Base-by-base conservation (phyloP, 2,888 invertebrate genomes). In the Galerucella pusilla region DNA sequence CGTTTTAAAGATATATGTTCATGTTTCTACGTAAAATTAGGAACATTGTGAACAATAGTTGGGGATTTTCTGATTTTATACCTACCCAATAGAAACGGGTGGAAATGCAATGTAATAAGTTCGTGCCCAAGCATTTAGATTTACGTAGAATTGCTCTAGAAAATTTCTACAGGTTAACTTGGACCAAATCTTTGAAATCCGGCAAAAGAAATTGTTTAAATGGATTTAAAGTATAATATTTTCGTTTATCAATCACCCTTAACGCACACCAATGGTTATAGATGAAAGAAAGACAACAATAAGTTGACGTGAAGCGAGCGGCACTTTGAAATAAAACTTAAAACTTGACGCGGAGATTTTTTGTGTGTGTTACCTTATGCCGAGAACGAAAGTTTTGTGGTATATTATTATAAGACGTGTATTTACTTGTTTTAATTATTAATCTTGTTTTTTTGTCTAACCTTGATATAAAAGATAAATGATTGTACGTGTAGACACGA, bases 281-380 rank as follows among this genome's bases (percentile, higher is more conserved):
- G 57, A 16, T n/a, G 64, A 45, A 46, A 42, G 16, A 45, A 28
- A 10, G 54, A 59, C 16, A 28, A 16, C 49, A 52, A 76, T 74
- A 78, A 77, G 77, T 78, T 78, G 78, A 77, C 74, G 69, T 70
- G 74, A 78, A 81, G 75, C 67, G 70, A 72, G 79, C 79, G 80
- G 72, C 78, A 54, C 52, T 77, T 76, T 75, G 69, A 61, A 70
- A 61, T n/a, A 46, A 67, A 70, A 69, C 57, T 73, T n/a, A 46
- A 67, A 70, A 69, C 57, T 73, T 70, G 75, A 75, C 67, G 67
- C 73, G 20, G 68, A 63, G 61, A 70, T 70, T 12, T 52, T 25
- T 45, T 45, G 64, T 64, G 64, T 65, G 9, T 20, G 42, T 46
- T 64, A 28, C 64, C 46, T 20, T 35, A 63, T 14, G 63, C 35